Base-by-base conservation (phyloP, 2,797 vertebrate genomes). In the Babyrousa celebensis region DNA sequence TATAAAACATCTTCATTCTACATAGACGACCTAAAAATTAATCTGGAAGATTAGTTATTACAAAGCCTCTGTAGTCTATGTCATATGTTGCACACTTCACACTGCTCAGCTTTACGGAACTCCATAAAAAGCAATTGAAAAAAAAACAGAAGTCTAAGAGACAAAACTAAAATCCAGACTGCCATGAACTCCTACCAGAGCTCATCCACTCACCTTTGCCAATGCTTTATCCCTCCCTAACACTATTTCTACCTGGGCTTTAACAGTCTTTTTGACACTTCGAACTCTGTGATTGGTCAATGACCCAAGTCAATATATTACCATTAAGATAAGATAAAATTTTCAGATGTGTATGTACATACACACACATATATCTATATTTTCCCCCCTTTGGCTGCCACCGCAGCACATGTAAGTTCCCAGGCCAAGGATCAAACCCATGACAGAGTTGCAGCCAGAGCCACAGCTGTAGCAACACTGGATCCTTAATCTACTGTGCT, bases 11-110 rank as follows among this genome's bases (percentile, higher is more conserved):
- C 11, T 71, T 86, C n/a, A 65, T 87, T 96, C 36, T 68, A 62
- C 85, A 86, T 56, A 16, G 54, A 83, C 82, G 7, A 77, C 48
- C 63, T 82, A 92, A 63, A 86, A 86, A 92, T 78, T 43, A 89
- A 58, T 29, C 21, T 52, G n/a, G 48, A 9, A 74, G 11, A 11
- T 68, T 48, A 54, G 18, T 89, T 40, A 63, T 62, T 43, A 54
- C 48, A 92, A 92, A 77, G 25, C 12, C 3, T 82, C 80, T 75
- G 25, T 27, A n/a, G 58, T 63, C 70, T 40, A 54, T 58, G 14
- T 56, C 88, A 67, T 20, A 71, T 40, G 84, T 5, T 62, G 2
- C 15, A 63, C 2, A 80, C 32, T 91, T 52, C 25, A 72, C 0
- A 16, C 21, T 77, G 21, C 58, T 87, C 27, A 23, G 17, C 68